Conservation (phyloP, 1,140 invertebrate genomes). For the Drosophila pallidifrons region DNA sequence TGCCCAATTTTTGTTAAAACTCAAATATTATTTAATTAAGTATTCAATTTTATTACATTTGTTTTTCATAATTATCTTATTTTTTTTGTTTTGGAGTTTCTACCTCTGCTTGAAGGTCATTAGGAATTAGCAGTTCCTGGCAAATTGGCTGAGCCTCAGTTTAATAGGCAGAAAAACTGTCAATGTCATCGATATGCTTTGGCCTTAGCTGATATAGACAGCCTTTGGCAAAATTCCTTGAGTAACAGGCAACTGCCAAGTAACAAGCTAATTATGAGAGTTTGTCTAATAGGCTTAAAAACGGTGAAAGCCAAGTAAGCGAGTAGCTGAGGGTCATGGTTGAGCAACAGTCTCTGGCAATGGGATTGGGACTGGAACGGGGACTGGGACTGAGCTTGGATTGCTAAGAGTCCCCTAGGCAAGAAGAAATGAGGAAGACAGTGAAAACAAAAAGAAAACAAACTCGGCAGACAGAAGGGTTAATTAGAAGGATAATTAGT, state of each 20-base stretch:
- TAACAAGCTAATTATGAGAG: conserved; percentile 81
- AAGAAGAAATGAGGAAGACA: conserved; percentile 46
- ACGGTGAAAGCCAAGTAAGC: conserved; percentile 48
- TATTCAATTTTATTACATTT: neutral
- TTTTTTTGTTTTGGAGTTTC: neutral
- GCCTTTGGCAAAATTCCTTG: conserved; percentile 22
- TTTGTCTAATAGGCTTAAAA: conserved; percentile 80
- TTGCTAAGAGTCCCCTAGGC: conserved; percentile 27
- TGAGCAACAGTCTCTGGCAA: conserved; percentile 38
- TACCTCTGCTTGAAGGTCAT: neutral
- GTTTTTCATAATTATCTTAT: neutral
- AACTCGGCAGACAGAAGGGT: conserved; percentile 71
- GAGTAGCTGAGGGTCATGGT: conserved; percentile 65
- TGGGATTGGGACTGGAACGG: no score
- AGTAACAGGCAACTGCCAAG: conserved; percentile 33
- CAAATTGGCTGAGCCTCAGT: neutral
- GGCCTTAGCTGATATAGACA: conserved; percentile 11
- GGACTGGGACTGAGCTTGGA: neutral
- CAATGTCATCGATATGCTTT: conserved; percentile 57
- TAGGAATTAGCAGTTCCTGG: neutral
- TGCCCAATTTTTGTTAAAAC: no score
- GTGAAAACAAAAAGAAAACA: conserved; percentile 52
- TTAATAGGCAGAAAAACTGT: conserved; percentile 48
- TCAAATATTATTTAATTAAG: neutral
- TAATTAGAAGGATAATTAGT: conserved; percentile 84